A percentile compares a stretch with the other conserved stretches of the same genome.
Evolutionary conservation across 1,140 invertebrate genomes (phyloP).

Genomic region (Eupeodes corollae): DNA sequence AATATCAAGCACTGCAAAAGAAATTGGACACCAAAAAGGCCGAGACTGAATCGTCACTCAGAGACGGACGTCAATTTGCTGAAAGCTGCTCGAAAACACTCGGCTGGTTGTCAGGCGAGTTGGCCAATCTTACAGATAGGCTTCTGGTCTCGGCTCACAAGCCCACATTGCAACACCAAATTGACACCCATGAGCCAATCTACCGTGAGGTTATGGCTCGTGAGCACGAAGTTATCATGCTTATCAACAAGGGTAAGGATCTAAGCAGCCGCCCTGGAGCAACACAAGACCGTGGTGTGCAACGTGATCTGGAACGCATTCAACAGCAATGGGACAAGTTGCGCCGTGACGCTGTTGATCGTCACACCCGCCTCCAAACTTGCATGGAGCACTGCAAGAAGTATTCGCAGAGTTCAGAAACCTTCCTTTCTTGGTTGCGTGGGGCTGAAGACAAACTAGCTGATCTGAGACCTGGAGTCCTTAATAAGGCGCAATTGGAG

Average conservation of each 20-base stretch:
- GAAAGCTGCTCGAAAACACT: constrained; percentile 74
- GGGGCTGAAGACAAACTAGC: constrained; percentile 78
- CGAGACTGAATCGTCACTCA: constrained; percentile 75
- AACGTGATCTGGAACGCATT: constrained; percentile 73
- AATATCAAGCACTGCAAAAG: constrained; percentile 75
- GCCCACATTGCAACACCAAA: constrained; percentile 71
- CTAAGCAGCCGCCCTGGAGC: constrained; percentile 49
- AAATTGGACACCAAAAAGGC: constrained; percentile 82
- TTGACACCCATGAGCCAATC: constrained; percentile 76
- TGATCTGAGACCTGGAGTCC: constrained; percentile 62
- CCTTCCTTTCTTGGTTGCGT: constrained; percentile 77
- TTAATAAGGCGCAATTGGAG: constrained; percentile 77
- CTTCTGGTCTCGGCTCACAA: constrained; percentile 76
- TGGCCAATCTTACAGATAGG: constrained; percentile 61
- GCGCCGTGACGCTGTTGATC: constrained; percentile 70
- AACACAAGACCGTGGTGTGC: constrained; percentile 44
- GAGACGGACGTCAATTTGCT: constrained; percentile 76
- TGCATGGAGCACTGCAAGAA: constrained; percentile 87
- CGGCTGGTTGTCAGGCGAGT: constrained; percentile 74
- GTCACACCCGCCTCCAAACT: constrained; percentile 74
- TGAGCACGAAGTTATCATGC: constrained; percentile 89
- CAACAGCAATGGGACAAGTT: constrained; percentile 83
- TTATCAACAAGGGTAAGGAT: constrained; percentile 81
- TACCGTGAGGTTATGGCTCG: constrained; percentile 79
- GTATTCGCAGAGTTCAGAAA: constrained; percentile 72